Evolutionary conservation across 2,888 invertebrate species (phyloP), one percentile per base, ranked within the genome.

Genomic region (Norana najaformis): DNA sequence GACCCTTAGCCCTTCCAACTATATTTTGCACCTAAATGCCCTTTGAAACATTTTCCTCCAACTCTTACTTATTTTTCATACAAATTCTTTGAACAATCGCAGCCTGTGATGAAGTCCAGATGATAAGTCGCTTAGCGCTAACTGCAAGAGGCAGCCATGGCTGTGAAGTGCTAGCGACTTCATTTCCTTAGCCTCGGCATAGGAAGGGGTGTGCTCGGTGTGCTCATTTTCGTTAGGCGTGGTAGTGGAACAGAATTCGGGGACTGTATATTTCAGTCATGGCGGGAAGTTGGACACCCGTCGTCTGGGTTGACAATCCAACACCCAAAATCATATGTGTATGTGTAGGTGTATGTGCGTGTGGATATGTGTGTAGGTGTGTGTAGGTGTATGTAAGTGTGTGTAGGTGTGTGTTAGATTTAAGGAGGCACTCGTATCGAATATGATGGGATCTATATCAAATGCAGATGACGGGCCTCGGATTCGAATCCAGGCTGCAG

Each of bases 401-500:
- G 18, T 5, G 41, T 1, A 41, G 41, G 1, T 41, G 41, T 41
- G 18, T 16, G 14, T 18, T 41, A 23, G 23, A 47, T 47, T 47
- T 47, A 23, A 23, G 47, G 47, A 47, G 47, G 23, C 47, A 47
- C 47, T 23, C 23, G 8, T 23, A 47, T 47, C 47, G 47, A 23
- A 47, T 23, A 47, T 47, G 47, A 47, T 47, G 1, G 47, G 30
- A 30, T 69, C 1, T n/a, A 13, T n/a, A n/a, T n/a, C n/a, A n/a
- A n/a, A n/a, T n/a, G n/a, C n/a, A n/a, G n/a, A n/a, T n/a, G n/a
- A n/a, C n/a, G n/a, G n/a, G n/a, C n/a, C n/a, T n/a, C 6, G 69
- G 13, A 69, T 69, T 69, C 69, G 69, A 69, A 69, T 69, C 69
- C 69, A 69, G 69, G 90, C 14, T 91, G 90, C 41, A 90, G 91